These are phyloP conservation scores for Cassiopea andromeda DNA, from an alignment of 30 jellyfish, hydroid and myxozoan genomes.

Conservation along the genomic window DNA sequence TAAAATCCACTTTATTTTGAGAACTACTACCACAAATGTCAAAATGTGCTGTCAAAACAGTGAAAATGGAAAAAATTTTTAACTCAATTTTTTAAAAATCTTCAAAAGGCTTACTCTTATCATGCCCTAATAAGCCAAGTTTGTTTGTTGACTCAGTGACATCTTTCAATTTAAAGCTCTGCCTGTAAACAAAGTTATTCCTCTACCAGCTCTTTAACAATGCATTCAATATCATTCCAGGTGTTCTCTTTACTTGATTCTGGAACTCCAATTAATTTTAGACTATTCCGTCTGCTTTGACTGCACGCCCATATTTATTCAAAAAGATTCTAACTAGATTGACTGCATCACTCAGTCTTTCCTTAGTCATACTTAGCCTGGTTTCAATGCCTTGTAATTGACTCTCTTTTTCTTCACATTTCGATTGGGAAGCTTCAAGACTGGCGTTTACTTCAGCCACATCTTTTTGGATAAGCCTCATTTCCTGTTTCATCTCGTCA, in stretches of 20 bases:
- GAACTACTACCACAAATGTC: too few species aligned
- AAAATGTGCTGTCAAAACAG: too few species aligned
- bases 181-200: background rate
- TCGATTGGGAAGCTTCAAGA: conserved; percentile 49
- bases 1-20: too few species aligned
- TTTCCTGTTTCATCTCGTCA: conserved; percentile 67
- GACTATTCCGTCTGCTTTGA: conserved; percentile 47
- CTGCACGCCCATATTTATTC: conserved; percentile 37
- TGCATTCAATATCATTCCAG: conserved; percentile 54
- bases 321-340: conserved; percentile 27
- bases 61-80: too few species aligned
- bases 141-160: conserved; percentile 62
- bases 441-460: conserved; percentile 66
- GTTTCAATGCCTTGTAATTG: conserved; percentile 64
- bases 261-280: conserved; percentile 56
- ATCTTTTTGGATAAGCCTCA: conserved; percentile 60
- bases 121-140: conserved; percentile 46
- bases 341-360: conserved; percentile 43
- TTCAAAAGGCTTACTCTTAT: conserved; percentile 29
- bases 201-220: conserved; percentile 52
- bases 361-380: conserved; percentile 62
- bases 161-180: conserved; percentile 55
- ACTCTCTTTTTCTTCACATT: conserved; percentile 63
- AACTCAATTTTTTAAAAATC: too few species aligned
- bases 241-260: conserved; percentile 47